phyloP scores from a whole-genome alignment of 2,113 vertebrate genomes.

The Balaeniceps rex region DNA sequence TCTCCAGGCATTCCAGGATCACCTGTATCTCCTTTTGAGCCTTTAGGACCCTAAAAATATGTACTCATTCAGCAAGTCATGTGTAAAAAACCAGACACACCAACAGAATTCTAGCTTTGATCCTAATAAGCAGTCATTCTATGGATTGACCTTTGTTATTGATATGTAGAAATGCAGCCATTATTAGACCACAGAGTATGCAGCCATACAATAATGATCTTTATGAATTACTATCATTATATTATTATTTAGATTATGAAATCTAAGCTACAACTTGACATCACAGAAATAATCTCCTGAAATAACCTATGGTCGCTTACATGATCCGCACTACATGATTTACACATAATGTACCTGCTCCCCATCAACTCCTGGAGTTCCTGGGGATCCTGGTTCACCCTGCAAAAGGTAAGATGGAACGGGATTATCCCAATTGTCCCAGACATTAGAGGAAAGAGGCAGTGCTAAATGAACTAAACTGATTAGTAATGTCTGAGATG shows the following conservation, averaged over 20 bases:
- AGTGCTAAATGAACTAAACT: background rate
- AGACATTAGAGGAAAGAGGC: background rate
- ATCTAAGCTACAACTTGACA: background rate
- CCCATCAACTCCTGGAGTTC: slow-evolving; percentile 88
- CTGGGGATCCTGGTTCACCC: slow-evolving; percentile 91
- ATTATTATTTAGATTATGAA: background rate
- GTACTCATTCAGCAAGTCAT: background rate
- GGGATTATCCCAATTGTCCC: background rate
- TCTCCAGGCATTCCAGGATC: slow-evolving; percentile 89
- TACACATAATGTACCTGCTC: slow-evolving; percentile 80
- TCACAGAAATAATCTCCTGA: background rate
- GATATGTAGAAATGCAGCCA: background rate
- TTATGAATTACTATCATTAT: background rate
- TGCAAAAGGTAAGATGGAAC: slow-evolving; percentile 60
- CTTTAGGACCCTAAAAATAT: slow-evolving; percentile 87
- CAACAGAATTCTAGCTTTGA: background rate
- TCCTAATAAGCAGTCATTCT: background rate
- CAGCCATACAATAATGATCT: background rate
- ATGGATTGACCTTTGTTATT: background rate
- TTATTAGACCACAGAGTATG: background rate
- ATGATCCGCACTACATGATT: background rate
- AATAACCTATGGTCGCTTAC: background rate
- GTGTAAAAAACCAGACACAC: background rate
- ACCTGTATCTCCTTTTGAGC: slow-evolving; percentile 92
- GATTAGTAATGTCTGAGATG: background rate